Percentiles rank a stretch among this genome's conserved stretches.
These are phyloP conservation scores for Ardeotis arabs DNA, from an alignment of 2,113 vertebrate genomes.

Conservation along the genomic window DNA sequence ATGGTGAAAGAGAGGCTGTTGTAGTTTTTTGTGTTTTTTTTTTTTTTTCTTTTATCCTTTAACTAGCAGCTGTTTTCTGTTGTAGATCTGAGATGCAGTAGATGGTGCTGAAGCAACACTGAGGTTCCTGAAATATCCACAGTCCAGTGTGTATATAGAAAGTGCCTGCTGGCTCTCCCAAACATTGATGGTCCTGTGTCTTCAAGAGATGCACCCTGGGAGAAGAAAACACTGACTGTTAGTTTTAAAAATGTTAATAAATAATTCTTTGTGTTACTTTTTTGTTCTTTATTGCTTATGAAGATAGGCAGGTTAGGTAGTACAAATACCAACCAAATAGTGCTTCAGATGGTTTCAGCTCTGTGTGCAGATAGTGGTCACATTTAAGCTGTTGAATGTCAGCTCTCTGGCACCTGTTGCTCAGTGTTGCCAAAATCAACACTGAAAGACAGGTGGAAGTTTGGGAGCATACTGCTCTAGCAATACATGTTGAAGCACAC, in stretches of 20 bases:
- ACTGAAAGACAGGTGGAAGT: neutral
- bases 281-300: neutral
- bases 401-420: neutral
- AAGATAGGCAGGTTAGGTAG: neutral
- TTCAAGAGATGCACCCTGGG: conserved; percentile 12
- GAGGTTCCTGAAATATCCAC: conserved; percentile 6
- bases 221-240: conserved; percentile 11
- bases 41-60: neutral
- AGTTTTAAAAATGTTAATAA: conserved; percentile 53
- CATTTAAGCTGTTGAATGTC: neutral
- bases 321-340: neutral
- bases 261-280: neutral
- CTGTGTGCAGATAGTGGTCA: neutral
- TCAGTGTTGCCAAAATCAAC: neutral
- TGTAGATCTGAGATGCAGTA: conserved; percentile 46
- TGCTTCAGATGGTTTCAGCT: neutral
- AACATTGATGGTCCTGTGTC: neutral
- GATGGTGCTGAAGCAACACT: conserved; percentile 56
- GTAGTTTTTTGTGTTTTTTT: too few species aligned
- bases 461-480: neutral
- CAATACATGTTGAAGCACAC: neutral
- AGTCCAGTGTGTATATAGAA: neutral
- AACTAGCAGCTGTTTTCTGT: conserved; percentile 54
- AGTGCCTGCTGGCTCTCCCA: neutral
- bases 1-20: neutral